Base-by-base conservation (phyloP, 2,888 invertebrate species). In the Euphydryas editha region DNA sequence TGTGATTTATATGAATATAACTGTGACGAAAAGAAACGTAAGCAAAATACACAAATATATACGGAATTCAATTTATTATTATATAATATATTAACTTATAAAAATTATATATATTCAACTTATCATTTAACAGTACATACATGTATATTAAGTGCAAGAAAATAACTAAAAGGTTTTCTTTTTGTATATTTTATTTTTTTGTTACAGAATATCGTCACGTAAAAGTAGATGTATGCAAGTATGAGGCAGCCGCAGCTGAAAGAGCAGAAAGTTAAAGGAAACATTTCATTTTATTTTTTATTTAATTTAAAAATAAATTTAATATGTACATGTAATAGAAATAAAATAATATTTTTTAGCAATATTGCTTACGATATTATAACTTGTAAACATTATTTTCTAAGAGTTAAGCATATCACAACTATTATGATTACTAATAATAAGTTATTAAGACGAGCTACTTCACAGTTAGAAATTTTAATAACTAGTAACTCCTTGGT, bases 11-110 rank as follows among this genome's bases (percentile, higher is more conserved):
- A 85, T 62, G 92, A 92, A 76, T 92, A 89, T 73, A 90, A 92
- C 62, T 92, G 92, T 69, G 92, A 92, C 70, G 88, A 90, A 60
- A 90, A 89, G 64, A 90, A 90, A 84, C 90, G 92, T 91, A 78
- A 79, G 88, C 81, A 17, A 3, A 6, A n/a, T 4, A n/a, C 11
- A 15, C 30, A 54, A 15, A 36, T n/a, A 47, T 20, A 7, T 11
- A 5, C 11, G 18, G 10, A 18, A 10, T 15, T 17, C 20, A 47
- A 36, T n/a, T 1, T 37, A 37, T 5, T n/a, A n/a, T n/a, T n/a
- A 44, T n/a, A 44, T 44, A 11, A 11, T 39, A 15, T n/a, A n/a
- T n/a, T n/a, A n/a, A n/a, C n/a, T n/a, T n/a, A n/a, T n/a, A n/a
- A n/a, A n/a, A n/a, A n/a, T n/a, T n/a, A n/a, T n/a, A n/a, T n/a